Base-by-base conservation (phyloP, 92 coral and sea anemone species). In the Diadumene lineata region DNA sequence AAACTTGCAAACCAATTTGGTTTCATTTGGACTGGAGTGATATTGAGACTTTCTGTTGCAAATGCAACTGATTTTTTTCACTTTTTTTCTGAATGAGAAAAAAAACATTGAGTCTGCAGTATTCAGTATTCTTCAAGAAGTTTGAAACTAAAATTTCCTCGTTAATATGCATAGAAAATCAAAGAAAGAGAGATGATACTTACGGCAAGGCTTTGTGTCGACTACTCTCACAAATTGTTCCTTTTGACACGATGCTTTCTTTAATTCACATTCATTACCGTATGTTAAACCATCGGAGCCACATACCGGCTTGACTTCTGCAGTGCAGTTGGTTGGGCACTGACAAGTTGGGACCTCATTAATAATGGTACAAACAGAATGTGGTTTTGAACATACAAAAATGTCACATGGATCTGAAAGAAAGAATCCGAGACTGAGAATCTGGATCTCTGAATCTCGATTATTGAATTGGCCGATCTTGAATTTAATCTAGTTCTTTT, bases 321-420 rank as follows among this genome's bases (percentile, higher is more conserved):
- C 76, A 22, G 84, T 34, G 38, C 92, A 88, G 24, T 60, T 28
- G 43, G 53, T 31, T 7, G 89, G 92, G 32, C 92, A 88, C 31
- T 60, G 22, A 66, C 92, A 88, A 29, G 63, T 57, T 11, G 92
- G 81, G 17, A 58, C 69, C 22, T 79, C 80, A 13, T 80, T 70
- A 19, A 75, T 79, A 21, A 68, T 74, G 24, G 63, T 58, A 23
- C 92, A 88, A 3, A 75, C 81, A 27, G 76, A 74, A 83, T 80
- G 64, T 9, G 92, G 92, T 55, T 71, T 79, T 56, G 68, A 62
- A 72, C 92, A 88, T 1, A 80, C 72, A 34, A 66, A 19, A 18
- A 76, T 66, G 55, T 62, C 83, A 69, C 92, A 88, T 23, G 83
- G 89, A 88, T 88, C 92, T 84, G 43, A 31, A 55, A 15, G 23